Evolutionary conservation across 64 coral and sea anemone genomes (phyloP), one percentile per base, ranked within the genome.

Genomic region (Trachythela sp.): DNA sequence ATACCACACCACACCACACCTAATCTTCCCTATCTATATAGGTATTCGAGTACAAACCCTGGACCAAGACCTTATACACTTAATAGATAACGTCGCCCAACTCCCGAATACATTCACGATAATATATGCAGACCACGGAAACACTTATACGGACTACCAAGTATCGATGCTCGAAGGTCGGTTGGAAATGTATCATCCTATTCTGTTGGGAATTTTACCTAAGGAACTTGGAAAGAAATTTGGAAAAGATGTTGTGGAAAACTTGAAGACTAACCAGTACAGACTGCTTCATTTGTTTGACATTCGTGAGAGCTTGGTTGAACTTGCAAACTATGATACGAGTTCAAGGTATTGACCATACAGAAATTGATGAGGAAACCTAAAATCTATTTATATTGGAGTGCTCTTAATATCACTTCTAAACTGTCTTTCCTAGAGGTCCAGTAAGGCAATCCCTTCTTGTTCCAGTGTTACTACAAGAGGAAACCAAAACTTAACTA

Each of bases 51-150:
- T 91, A 27, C 92, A 94, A 54, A 91, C 89, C 27, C 42, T 91
- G 33, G 92, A 94, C 49, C 11, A 64, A 84, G 26, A 76, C 18
- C 77, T 94, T 2, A 26, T 56, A 31, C 41, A 76, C 18, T 91
- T 90, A 67, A 85, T 94, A 2, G 40, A 88, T 5, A 88, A 22
- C 22, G 14, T 94, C 20, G 85, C 85, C 31, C 13, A 40, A 56
- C 39, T 84, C 32, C 84, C 67, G 41, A 93, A 93, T 24, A 94
- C 92, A 26, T 52, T 94, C 3, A 94, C 89, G 13, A 70, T 94
- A n/a, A 70, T 94, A 48, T 89, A 91, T 33, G 89, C 92, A 50
- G 92, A 94, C 83, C 92, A 94, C 75, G 92, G 92, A 9, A 94
- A 94, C 36, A 94, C 89, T 0, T 94, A 94, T 83, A 87, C 89